Base-by-base conservation (phyloP, 92 coral and sea anemone genomes). In the Blastomussa wellsi region DNA sequence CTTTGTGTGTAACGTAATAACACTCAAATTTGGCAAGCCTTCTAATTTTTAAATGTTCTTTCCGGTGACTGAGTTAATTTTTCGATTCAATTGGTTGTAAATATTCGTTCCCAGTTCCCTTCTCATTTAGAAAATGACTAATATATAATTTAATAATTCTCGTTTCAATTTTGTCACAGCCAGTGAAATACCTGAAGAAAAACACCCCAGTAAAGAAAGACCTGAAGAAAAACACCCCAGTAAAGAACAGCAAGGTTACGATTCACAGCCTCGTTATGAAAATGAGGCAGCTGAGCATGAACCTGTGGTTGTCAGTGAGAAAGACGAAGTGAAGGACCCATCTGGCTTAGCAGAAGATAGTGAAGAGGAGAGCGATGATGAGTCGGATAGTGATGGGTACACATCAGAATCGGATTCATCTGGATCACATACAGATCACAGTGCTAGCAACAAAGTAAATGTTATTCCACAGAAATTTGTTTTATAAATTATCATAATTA, bases 341-440 rank as follows among this genome's bases (percentile, higher is more conserved):
- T 39, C 59, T 41, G 73, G 60, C 33, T 69, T 87, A 0, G 94
- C 86, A 20, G 90, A 89, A 31, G 90, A 67, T 4, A 79, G 79
- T 32, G 91, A 73, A 26, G 84, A 80, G 47, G 95, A 93, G 52
- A 70, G 75, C 19, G 97, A 81, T 12, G 81, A 80, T 32, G 93
- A 83, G 29, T 77, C 92, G 16, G 93, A 88, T 8, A 81, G 90
- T 32, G 78, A 79, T 1, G 76, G 72, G 16, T 80, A 88, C 38
- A 81, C 84, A 36, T 22, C 90, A 11, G 91, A 77, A 79, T 79
- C 88, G 20, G 88, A 78, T 1, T 78, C 86, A 42, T 66, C 70
- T 1, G 67, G 74, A 9, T 76, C 65, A 3, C 79, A 76, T 22
- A 62, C 70, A 29, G 82, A 88, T 72, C 53, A 62, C 41, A 77